A percentile compares a stretch with the other conserved stretches of the same genome.
These are phyloP conservation scores for Zootermopsis nevadensis DNA, from an alignment of 2,888 invertebrate genomes.

Conservation along the genomic window DNA sequence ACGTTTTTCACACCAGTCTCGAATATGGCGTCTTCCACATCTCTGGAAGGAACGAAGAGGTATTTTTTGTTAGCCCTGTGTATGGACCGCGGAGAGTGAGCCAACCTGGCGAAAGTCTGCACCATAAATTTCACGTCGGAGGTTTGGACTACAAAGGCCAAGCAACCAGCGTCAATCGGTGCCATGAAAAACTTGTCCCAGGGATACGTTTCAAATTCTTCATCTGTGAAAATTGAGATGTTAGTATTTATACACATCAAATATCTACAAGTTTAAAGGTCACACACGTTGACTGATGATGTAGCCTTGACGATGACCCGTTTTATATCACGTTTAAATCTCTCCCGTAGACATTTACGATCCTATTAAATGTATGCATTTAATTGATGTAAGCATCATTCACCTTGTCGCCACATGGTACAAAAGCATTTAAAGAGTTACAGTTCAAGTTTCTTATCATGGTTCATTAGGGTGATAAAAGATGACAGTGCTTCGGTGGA, in stretches of 20 bases:
- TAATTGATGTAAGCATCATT: too few relatives aligned
- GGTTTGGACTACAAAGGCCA: not conserved
- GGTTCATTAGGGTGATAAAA: too few relatives aligned
- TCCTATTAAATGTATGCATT: too few relatives aligned
- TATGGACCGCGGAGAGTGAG: not conserved
- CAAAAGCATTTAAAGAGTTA: too few relatives aligned
- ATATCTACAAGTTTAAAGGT: too few relatives aligned
- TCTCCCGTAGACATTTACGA: too few relatives aligned
- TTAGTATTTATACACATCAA: not conserved
- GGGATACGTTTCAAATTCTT: not conserved
- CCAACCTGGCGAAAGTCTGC: not conserved
- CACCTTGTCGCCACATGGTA: too few relatives aligned
- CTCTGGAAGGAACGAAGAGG: not conserved
- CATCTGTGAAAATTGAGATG: not conserved
- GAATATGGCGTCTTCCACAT: not conserved
- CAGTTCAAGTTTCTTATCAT: too few relatives aligned
- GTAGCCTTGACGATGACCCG: too few relatives aligned
- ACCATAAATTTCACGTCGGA: not conserved
- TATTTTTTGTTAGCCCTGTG: constrained; percentile 7
- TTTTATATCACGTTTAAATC: too few relatives aligned
- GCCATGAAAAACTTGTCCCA: not conserved
- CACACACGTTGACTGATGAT: too few relatives aligned
- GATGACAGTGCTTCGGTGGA: too few relatives aligned
- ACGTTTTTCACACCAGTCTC: not conserved
- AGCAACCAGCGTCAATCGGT: not conserved